Evolutionary conservation across 1,140 invertebrate genomes (phyloP).

Genomic region (Whitmania pigra): DNA sequence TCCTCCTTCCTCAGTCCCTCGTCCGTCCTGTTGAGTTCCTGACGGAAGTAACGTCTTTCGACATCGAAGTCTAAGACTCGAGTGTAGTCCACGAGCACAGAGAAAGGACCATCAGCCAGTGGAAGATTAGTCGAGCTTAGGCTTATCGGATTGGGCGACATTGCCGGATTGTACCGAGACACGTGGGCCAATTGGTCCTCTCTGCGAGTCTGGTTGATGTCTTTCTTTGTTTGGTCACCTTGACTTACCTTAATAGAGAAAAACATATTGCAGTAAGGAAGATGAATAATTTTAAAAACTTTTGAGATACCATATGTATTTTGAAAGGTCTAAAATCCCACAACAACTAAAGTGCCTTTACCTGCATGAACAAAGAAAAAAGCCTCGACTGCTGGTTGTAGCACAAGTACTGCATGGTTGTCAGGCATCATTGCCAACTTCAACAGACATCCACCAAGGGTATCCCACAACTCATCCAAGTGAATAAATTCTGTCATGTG

Average conservation of each 20-base stretch:
- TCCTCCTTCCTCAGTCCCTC: constrained; percentile 60
- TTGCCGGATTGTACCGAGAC: not conserved
- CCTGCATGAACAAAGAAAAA: constrained; percentile 75
- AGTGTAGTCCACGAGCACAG: constrained; percentile 76
- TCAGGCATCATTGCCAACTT: constrained; percentile 76
- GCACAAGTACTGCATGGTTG: constrained; percentile 77
- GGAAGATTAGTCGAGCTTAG: constrained; percentile 43
- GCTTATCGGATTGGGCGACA: not conserved
- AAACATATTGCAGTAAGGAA: not conserved
- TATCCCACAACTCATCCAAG: constrained; percentile 59
- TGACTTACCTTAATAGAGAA: not conserved
- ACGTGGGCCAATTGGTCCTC: constrained; percentile 49
- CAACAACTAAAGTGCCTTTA: no score
- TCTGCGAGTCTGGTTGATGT: constrained; percentile 23
- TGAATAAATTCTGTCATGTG: constrained; percentile 57
- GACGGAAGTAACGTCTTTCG: constrained; percentile 75
- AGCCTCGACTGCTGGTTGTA: constrained; percentile 80
- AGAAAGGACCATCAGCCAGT: constrained; percentile 71
- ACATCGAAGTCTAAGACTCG: constrained; percentile 82
- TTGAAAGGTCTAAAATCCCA: no score
- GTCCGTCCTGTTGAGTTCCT: constrained; percentile 62
- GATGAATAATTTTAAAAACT: not conserved
- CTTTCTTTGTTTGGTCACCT: not conserved
- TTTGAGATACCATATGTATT: no score
- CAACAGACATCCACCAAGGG: constrained; percentile 64